These are phyloP conservation scores for Drosophila tristis DNA, from an alignment of 1,140 invertebrate species.

Conservation along the genomic window DNA sequence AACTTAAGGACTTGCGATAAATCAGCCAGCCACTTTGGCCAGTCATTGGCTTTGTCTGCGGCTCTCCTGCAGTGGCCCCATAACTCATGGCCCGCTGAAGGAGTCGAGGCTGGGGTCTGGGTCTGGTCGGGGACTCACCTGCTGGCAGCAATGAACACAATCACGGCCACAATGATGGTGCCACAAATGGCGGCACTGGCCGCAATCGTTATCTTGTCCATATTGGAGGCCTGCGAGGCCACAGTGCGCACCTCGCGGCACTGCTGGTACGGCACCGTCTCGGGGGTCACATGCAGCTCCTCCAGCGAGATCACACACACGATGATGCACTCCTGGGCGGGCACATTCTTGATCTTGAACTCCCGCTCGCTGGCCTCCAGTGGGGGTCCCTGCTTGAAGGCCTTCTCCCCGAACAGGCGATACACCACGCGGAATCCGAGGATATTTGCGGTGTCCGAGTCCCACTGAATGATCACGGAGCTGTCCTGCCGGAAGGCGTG, in stretches of 20 bases:
- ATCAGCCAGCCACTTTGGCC: slow-evolving; percentile 51
- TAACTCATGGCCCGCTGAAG: slow-evolving; percentile 24
- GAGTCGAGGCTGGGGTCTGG: not conserved
- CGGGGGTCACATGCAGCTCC: slow-evolving; percentile 92
- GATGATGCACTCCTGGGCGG: slow-evolving; percentile 95
- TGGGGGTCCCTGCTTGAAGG: slow-evolving; percentile 94
- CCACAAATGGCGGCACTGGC: slow-evolving; percentile 96
- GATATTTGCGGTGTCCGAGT: slow-evolving; percentile 92
- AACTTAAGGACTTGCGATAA: slow-evolving; percentile 54
- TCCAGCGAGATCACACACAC: slow-evolving; percentile 96
- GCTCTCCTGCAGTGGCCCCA: slow-evolving; percentile 32
- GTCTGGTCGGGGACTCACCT: slow-evolving; percentile 78
- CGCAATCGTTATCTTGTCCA: slow-evolving; percentile 97
- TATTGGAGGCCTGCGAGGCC: slow-evolving; percentile 91
- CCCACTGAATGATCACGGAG: slow-evolving; percentile 96
- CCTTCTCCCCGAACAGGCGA: slow-evolving; percentile 94
- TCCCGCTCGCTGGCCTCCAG: slow-evolving; percentile 94
- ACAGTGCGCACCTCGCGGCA: slow-evolving; percentile 95
- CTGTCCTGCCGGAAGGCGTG: slow-evolving; percentile 94
- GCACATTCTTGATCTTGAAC: slow-evolving; percentile 96
- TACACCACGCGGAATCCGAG: slow-evolving; percentile 95
- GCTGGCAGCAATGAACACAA: slow-evolving; percentile 94
- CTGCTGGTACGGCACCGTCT: slow-evolving; percentile 93
- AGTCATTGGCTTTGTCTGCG: slow-evolving; percentile 46
- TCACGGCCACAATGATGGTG: slow-evolving; percentile 94